Evolutionary conservation across 2,888 invertebrate genomes (phyloP), one percentile per base, ranked within the genome.

Genomic region (Dryocosmus kuriphilus): DNA sequence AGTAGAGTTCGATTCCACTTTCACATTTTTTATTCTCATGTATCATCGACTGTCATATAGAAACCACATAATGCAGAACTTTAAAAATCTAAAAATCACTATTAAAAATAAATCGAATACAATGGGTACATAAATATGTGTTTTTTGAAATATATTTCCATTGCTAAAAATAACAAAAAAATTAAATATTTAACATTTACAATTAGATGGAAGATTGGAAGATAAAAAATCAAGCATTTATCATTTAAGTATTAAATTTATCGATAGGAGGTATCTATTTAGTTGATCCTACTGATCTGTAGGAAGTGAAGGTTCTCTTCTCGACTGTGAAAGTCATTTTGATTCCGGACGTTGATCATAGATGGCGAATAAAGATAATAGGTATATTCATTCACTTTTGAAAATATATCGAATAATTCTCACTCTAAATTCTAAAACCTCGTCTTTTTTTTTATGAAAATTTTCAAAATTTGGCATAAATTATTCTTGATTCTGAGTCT

Each of bases 21-120:
- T 65, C 41, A 35, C 65, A 38, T 65, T 41, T 41, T 65, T 65
- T 27, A 41, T 65, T 65, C 41, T 41, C 65, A 65, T 65, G 16
- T 19, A 65, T 65, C 65, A 65, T 65, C 14, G 22, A 14, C 9
- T 22, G 22, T 22, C 51, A 55, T 55, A 19, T 55, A 55, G 22
- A 22, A 55, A 0, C 51, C 9, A 7, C 7, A 51, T 7, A 51
- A 51, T 2, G 8, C n/a, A 51, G 8, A 51, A 51, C n/a, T n/a
- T 2, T 32, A 32, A 63, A 63, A 35, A n/a, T 63, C 30, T 11
- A 19, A n/a, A n/a, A n/a, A 32, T 32, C 32, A 62, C 32, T 30
- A 62, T 11, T 5, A n/a, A 62, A 62, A 62, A 9, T 30, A 4
- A 35, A 62, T 30, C 16, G 9, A 62, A 62, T n/a, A 9, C 32